A percentile compares a stretch with the other conserved stretches of the same genome.
These are phyloP conservation scores for Brachypterus glaber DNA, from an alignment of 2,888 invertebrate genomes.

Conservation along the genomic window DNA sequence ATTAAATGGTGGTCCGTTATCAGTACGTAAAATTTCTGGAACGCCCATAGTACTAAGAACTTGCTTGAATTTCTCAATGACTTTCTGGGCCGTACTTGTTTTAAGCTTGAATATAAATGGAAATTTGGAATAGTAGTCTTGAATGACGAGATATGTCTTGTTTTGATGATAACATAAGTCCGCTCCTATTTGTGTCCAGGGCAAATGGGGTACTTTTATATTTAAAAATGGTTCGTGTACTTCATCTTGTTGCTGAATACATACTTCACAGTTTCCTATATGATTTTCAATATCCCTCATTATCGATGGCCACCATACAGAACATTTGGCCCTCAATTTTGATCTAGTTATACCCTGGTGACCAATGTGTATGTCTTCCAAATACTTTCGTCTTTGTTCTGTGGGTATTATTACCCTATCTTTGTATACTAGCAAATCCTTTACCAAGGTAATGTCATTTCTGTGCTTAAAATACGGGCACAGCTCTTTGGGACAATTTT, in stretches of 20 bases:
- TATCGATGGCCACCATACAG: conserved; percentile 10
- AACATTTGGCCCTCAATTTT: conserved; percentile 2
- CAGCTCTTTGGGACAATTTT: not conserved
- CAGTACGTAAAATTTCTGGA: too few relatives aligned
- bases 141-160: conserved; percentile 3
- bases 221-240: not conserved
- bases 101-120: conserved; percentile 1
- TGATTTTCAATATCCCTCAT: not conserved
- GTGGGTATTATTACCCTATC: conserved; percentile 8
- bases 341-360: conserved; percentile 7
- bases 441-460: not conserved
- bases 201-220: not conserved
- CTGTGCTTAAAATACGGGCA: not conserved
- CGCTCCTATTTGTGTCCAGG: conserved; percentile 4
- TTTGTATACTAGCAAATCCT: conserved; percentile 1
- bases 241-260: not conserved
- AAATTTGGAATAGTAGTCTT: conserved; percentile 7
- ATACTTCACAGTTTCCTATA: not conserved
- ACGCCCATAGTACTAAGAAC: too few relatives aligned
- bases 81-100: not conserved
- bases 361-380: conserved; percentile 5
- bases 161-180: conserved; percentile 2
- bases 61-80: too few relatives aligned
- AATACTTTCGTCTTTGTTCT: not conserved
- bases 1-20: too few relatives aligned